Evolutionary conservation across 1,140 invertebrate species (phyloP).

Genomic region (Stegodyphus mimosarum): DNA sequence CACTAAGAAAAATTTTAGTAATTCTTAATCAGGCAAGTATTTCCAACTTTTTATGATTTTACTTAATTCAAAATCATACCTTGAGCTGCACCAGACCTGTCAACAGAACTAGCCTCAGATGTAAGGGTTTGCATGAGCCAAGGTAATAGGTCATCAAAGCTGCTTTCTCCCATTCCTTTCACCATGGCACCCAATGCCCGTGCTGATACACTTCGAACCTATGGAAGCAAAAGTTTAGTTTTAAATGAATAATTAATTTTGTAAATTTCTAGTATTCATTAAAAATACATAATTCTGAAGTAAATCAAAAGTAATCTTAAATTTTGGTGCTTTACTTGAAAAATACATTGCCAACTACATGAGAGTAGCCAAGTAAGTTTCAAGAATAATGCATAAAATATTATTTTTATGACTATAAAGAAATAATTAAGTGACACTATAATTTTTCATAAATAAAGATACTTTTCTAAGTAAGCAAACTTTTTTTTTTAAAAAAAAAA

Average conservation of each 20-base stretch:
- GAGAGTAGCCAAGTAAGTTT: too few species aligned
- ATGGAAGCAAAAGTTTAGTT: not conserved
- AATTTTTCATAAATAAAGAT: too few species aligned
- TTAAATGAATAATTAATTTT: not conserved
- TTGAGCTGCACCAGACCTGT: conserved; percentile 97
- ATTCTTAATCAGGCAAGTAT: too few species aligned
- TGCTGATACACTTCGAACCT: conserved; percentile 69
- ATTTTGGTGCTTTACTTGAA: not conserved
- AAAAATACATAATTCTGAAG: too few species aligned
- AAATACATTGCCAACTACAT: not conserved
- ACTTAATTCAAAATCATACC: conserved; percentile 69
- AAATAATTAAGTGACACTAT: too few species aligned
- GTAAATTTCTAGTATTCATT: not conserved
- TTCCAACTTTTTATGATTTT: too few species aligned
- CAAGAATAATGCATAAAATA: too few species aligned
- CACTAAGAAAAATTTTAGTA: too few species aligned
- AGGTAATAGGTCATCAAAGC: conserved; percentile 93
- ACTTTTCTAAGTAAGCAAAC: too few species aligned
- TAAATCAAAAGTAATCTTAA: not conserved
- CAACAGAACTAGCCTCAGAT: conserved; percentile 93
- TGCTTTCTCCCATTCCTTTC: conserved; percentile 92
- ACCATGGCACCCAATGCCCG: conserved; percentile 91
- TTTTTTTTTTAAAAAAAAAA: too few species aligned
- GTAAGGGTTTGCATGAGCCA: conserved; percentile 99
- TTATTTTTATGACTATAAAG: too few species aligned